These are phyloP conservation scores for Todus mexicanus DNA, from an alignment of 2,797 vertebrate species.

Conservation along the genomic window DNA sequence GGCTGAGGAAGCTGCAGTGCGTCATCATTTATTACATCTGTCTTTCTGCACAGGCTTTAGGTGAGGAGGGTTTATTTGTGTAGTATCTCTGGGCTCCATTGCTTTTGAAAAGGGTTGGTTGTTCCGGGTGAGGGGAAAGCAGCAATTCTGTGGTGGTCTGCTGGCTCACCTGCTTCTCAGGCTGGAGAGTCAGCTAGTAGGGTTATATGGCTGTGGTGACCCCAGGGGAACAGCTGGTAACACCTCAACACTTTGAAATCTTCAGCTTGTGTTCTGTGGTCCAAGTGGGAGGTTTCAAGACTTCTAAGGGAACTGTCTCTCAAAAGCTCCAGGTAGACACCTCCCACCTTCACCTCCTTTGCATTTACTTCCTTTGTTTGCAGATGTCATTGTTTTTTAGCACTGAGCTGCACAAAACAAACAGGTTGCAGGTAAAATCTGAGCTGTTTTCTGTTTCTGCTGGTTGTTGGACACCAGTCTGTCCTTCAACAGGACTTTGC, in stretches of 20 bases:
- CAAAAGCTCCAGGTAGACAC: neutral
- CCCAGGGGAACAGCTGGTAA: neutral
- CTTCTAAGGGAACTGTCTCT: neutral
- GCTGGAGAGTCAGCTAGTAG: neutral
- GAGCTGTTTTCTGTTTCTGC: neutral
- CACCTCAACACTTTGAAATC: neutral
- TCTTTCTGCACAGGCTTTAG: neutral
- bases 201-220: neutral
- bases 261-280: neutral
- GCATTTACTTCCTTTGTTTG: neutral
- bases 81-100: rapidly evolving
- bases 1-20: neutral
- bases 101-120: neutral
- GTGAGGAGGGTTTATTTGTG: neutral
- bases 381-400: neutral
- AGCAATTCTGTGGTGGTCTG: rapidly evolving
- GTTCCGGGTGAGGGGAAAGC: neutral
- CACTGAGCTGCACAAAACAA: neutral
- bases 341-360: neutral
- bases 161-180: neutral
- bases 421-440: neutral
- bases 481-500: neutral
- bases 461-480: neutral
- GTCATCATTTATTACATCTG: neutral
- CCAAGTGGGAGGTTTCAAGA: neutral